Conservation (phyloP, 1,140 invertebrate species). For the Manduca sexta region DNA sequence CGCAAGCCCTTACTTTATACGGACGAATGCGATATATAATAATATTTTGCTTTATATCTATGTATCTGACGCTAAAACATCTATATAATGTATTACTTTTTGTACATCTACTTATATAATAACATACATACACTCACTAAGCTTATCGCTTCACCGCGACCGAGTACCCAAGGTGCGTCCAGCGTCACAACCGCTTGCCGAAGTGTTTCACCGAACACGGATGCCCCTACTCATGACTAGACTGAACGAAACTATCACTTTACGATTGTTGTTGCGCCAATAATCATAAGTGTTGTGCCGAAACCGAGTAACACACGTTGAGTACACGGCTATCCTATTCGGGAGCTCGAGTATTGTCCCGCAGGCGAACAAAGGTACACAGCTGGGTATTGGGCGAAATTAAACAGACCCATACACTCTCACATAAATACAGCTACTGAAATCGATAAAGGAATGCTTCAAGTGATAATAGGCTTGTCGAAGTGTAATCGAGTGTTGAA, state of each 20-base stretch:
- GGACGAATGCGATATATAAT: constrained; percentile 74
- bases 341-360: constrained; percentile 64
- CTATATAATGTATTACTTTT: constrained; percentile 73
- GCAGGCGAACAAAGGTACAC: constrained; percentile 50
- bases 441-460: constrained; percentile 7
- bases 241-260: constrained; percentile 32
- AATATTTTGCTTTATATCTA: constrained; percentile 72
- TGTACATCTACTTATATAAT: constrained; percentile 73
- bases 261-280: constrained; percentile 11
- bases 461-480: constrained; percentile 1
- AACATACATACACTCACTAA: constrained; percentile 72
- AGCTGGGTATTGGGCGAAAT: not conserved
- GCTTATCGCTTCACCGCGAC: constrained; percentile 57
- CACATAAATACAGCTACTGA: not conserved
- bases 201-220: constrained; percentile 9
- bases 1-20: constrained; percentile 71
- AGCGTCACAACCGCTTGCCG: constrained; percentile 30
- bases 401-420: not conserved
- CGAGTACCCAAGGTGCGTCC: constrained; percentile 54
- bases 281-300: constrained; percentile 8
- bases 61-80: constrained; percentile 73
- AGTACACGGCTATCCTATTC: constrained; percentile 47
- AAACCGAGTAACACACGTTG: constrained; percentile 38
- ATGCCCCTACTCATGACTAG: constrained; percentile 40
- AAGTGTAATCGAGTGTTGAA: not conserved